A percentile compares a stretch with the other conserved stretches of the same genome.
Evolutionary conservation across 2,888 invertebrate genomes (phyloP).

Genomic region (Netelia melanura): DNA sequence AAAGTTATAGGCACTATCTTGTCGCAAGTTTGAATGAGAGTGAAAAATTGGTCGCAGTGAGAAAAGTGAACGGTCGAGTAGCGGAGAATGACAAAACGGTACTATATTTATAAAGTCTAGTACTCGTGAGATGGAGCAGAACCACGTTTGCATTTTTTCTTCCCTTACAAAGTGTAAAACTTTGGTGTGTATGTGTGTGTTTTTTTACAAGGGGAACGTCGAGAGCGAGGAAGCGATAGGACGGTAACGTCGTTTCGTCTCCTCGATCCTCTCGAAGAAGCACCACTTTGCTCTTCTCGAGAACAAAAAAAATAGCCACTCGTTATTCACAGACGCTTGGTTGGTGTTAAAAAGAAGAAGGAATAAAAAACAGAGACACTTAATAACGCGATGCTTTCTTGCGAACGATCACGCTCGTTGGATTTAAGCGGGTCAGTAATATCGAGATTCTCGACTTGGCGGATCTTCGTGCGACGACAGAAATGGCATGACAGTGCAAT

Average conservation of each 20-base stretch:
- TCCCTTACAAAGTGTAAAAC: constrained; percentile 12
- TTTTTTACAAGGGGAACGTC: constrained; percentile 28
- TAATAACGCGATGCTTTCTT: constrained; percentile 18
- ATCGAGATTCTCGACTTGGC: constrained; percentile 12
- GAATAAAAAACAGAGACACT: constrained; percentile 23
- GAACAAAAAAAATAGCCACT: constrained; percentile 33
- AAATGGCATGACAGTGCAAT: constrained; percentile 57
- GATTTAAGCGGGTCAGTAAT: constrained; percentile 50
- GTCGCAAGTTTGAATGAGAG: constrained; percentile 1
- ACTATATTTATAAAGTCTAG: constrained; percentile 22
- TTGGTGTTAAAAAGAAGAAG: constrained; percentile 19
- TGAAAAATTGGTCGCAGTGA: constrained; percentile 1
- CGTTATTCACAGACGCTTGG: constrained; percentile 27
- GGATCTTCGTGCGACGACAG: neutral
- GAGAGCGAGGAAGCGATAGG: constrained; percentile 19
- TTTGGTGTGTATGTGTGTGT: neutral
- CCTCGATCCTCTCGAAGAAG: constrained; percentile 12
- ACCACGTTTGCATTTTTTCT: constrained; percentile 29
- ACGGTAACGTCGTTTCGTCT: constrained; percentile 23
- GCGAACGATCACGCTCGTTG: constrained; percentile 28
- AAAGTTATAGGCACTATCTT: constrained; percentile 20
- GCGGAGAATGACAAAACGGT: constrained; percentile 2
- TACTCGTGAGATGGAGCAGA: constrained; percentile 21
- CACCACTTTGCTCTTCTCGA: constrained; percentile 9
- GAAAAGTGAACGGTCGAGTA: neutral